Conservation (phyloP, 2,888 invertebrate genomes). For the Pterostichus madidus region DNA sequence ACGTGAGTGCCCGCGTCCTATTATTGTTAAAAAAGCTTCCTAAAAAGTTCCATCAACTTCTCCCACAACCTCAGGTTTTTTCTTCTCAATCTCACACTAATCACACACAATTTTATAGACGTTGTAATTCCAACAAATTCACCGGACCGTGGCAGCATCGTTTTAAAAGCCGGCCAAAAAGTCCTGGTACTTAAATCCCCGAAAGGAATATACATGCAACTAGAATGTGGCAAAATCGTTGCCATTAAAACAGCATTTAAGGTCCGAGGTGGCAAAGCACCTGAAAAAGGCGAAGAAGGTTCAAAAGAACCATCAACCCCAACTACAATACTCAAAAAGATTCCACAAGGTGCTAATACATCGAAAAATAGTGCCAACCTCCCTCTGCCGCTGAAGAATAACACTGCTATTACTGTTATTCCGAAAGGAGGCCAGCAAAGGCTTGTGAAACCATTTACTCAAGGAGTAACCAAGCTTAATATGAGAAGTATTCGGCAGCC, state of each 20-base stretch:
- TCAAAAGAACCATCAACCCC: slow-evolving; percentile 65
- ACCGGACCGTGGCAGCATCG: slow-evolving; percentile 92
- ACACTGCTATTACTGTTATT: slow-evolving; percentile 81
- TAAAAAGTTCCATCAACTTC: too few species aligned
- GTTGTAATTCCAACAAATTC: slow-evolving; percentile 96
- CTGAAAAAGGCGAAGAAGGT: slow-evolving; percentile 77
- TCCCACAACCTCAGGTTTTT: too few species aligned
- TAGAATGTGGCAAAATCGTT: slow-evolving; percentile 96
- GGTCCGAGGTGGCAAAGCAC: slow-evolving; percentile 80
- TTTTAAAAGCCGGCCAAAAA: slow-evolving; percentile 94
- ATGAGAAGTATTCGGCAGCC: slow-evolving; percentile 74
- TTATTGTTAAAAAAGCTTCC: too few species aligned
- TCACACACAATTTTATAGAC: slow-evolving; percentile 80
- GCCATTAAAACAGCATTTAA: slow-evolving; percentile 91
- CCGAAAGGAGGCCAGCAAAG: slow-evolving; percentile 75
- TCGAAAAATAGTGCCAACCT: slow-evolving; percentile 66
- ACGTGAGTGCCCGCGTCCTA: too few species aligned
- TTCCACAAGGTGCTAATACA: slow-evolving; percentile 31
- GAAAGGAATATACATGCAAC: slow-evolving; percentile 97
- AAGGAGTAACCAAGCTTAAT: slow-evolving; percentile 73
- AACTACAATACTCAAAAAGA: slow-evolving; percentile 68
- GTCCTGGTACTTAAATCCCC: slow-evolving; percentile 97
- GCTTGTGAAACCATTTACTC: slow-evolving; percentile 73
- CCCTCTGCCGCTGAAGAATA: slow-evolving; percentile 79
- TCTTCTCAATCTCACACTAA: too few species aligned